These are phyloP conservation scores for Phymastichus coffea DNA, from an alignment of 1,140 invertebrate species.

Conservation along the genomic window DNA sequence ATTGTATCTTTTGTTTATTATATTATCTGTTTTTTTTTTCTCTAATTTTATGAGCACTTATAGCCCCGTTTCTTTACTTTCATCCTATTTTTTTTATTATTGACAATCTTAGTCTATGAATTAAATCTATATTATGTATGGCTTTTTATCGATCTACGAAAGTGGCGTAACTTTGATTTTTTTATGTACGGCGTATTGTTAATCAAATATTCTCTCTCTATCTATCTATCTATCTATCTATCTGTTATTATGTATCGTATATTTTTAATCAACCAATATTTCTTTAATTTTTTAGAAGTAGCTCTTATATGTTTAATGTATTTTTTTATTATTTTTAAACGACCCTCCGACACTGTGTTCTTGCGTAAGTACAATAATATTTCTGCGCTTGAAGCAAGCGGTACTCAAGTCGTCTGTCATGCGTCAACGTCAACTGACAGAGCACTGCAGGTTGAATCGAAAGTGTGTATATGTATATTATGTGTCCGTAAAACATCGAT, in stretches of 20 bases:
- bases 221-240: neutral
- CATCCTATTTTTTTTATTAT: too few species aligned
- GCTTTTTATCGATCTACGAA: too few species aligned
- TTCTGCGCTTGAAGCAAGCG: neutral
- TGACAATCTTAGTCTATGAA: too few species aligned
- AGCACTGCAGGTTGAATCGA: constrained; percentile 13
- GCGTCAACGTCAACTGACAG: too few species aligned
- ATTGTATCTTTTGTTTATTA: neutral
- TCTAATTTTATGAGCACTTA: too few species aligned
- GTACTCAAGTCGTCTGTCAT: neutral
- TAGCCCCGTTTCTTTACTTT: too few species aligned
- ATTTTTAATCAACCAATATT: constrained; percentile 10
- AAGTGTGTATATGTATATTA: too few species aligned
- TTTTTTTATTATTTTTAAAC: constrained; percentile 9
- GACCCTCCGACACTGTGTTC: neutral
- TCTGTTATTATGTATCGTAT: neutral
- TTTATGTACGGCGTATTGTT: too few species aligned
- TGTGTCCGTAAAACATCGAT: too few species aligned
- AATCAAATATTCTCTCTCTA: neutral
- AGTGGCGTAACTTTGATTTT: too few species aligned
- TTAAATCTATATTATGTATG: too few species aligned
- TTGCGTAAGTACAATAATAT: too few species aligned
- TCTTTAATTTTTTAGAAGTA: constrained; percentile 5
- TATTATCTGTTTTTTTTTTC: neutral
- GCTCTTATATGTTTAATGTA: neutral